Conservation (phyloP, 2,888 invertebrate species). For the Drosophila paranaensis region DNA sequence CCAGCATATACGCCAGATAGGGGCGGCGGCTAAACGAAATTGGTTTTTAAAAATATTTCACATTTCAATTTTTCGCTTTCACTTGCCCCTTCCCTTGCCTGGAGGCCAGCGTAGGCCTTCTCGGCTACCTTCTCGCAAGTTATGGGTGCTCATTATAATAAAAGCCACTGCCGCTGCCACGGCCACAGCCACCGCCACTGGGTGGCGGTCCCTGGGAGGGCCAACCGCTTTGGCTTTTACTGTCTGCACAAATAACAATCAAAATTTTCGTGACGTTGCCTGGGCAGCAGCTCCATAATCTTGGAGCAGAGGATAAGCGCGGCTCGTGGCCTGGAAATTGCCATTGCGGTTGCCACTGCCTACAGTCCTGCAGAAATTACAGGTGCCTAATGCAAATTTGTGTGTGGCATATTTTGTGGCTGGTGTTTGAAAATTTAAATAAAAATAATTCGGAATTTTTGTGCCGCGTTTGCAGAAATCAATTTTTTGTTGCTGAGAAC, state of each 20-base stretch:
- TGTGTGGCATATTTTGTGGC: conserved; percentile 71
- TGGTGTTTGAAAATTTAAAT: conserved; percentile 50
- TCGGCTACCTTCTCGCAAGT: conserved; percentile 63
- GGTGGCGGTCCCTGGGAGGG: conserved; percentile 36
- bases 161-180: conserved; percentile 50
- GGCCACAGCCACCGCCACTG: conserved; percentile 27
- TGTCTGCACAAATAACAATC: conserved; percentile 80
- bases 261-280: conserved; percentile 64
- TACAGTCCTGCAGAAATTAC: conserved; percentile 60
- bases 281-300: conserved; percentile 55
- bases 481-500: conserved; percentile 28
- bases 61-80: conserved; percentile 73
- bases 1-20: conserved; percentile 14
- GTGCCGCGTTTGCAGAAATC: conserved; percentile 63
- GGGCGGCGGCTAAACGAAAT: conserved; percentile 74
- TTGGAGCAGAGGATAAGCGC: conserved; percentile 66
- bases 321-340: conserved; percentile 59
- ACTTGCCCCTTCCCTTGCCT: conserved; percentile 7
- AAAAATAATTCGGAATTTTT: conserved; percentile 53
- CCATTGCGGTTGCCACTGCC: conserved; percentile 32
- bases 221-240: conserved; percentile 66
- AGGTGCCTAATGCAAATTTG: conserved; percentile 80
- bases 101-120: conserved; percentile 19
- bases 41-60: conserved; percentile 83
- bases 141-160: conserved; percentile 69